Conservation (phyloP, 2,113 vertebrate species). For the Istiophorus platypterus region DNA sequence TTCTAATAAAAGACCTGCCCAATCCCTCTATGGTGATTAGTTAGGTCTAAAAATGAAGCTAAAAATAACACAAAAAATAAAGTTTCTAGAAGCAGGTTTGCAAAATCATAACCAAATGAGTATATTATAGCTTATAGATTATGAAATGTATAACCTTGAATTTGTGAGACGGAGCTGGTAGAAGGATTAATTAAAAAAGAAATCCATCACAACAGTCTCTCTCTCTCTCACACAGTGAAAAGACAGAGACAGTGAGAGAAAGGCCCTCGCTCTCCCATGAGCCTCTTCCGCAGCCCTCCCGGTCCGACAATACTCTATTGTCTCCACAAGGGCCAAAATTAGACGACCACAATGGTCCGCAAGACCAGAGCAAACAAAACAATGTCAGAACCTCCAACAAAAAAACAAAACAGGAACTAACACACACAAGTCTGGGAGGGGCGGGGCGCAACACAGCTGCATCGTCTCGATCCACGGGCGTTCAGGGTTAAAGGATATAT, state of each 20-base stretch:
- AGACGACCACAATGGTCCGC: conserved; percentile 74
- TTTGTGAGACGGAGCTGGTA: conserved; percentile 3
- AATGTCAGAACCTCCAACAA: conserved; percentile 61
- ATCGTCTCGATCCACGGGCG: conserved; percentile 65
- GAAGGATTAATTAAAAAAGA: conserved; percentile 31
- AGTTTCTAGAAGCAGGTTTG: background rate
- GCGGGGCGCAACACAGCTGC: conserved; percentile 73
- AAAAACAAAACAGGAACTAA: conserved; percentile 78
- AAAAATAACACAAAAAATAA: background rate
- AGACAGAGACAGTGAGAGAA: conserved; percentile 45
- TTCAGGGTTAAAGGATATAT: conserved; percentile 79
- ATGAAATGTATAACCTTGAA: background rate
- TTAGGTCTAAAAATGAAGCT: background rate
- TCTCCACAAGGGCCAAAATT: conserved; percentile 72
- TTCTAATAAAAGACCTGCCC: background rate
- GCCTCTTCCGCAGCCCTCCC: conserved; percentile 28
- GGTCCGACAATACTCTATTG: conserved; percentile 81
- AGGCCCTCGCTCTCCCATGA: conserved; percentile 50
- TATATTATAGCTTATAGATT: background rate
- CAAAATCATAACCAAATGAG: background rate
- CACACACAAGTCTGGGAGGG: conserved; percentile 44
- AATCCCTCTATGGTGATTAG: background rate
- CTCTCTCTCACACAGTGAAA: conserved; percentile 8
- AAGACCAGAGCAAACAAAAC: conserved; percentile 75
- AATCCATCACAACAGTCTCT: conserved; percentile 9